Evolutionary conservation across 2,797 vertebrate genomes (phyloP), one percentile per base, ranked within the genome.

Genomic region (Gambusia yucatana): DNA sequence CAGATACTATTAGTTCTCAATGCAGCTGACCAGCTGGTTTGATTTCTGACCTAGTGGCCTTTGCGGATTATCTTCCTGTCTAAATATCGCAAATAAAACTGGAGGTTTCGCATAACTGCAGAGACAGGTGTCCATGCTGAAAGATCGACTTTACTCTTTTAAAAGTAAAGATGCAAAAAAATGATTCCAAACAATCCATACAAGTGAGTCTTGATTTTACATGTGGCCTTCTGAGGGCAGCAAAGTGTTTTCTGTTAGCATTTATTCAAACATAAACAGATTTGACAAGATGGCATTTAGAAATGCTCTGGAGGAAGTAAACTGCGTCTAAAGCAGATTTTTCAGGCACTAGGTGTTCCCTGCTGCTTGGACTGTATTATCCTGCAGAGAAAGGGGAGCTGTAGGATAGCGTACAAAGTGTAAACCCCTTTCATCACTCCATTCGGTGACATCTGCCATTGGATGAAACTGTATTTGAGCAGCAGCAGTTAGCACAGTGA

Each of bases 401-500:
- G 41, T 63, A n/a, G 4, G 41, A 69, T 48, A 57, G 46, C 25
- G 28, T 13, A 39, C 8, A 61, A 72, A 50, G 25, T 28, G 48
- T 33, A 9, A 6, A 77, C 2, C 63, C 36, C 9, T 63, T 71
- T 73, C 73, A 43, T 76, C 4, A 30, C 22, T 43, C 20, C 61
- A 63, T 76, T 75, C 2, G 4, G n/a, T 73, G 48, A 72, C 70
- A 81, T 82, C 69, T 80, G 28, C 43, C 48, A 13, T 63, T 71
- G 52, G 48, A 57, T 8, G 48, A 65, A 63, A 47, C 30, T 48
- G 57, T 61, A 74, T 82, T 67, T 2, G 61, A 80, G 77, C 59
- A 59, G 76, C 78, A 77, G 76, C 76, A 43, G 79, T 2, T 17
- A 52, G 63, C 75, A 73, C n/a, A 39, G 48, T 61, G 72, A 86